Evolutionary conservation across 2,888 invertebrate genomes (phyloP).

Genomic region (Agriopis aurantiaria): DNA sequence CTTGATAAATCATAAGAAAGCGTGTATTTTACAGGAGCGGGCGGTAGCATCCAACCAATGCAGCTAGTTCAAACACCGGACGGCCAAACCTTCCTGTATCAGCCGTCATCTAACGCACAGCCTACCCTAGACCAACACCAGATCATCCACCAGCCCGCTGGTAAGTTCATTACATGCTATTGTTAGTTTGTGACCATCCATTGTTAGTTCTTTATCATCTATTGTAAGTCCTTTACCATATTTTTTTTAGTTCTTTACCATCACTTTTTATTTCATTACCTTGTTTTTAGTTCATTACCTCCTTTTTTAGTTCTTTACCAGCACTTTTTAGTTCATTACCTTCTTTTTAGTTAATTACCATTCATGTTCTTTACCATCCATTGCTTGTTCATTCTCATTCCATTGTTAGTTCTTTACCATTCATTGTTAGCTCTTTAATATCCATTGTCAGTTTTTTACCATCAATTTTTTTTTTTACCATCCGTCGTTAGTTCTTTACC

Average conservation of each 20-base stretch:
- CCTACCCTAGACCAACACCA: conserved; percentile 78
- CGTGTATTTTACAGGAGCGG: conserved; percentile 67
- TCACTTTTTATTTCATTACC: neutral
- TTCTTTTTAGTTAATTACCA: too few species aligned
- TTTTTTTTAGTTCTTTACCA: neutral
- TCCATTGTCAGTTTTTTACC: neutral
- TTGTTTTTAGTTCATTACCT: neutral
- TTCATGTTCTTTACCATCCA: neutral
- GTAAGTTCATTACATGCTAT: conserved; percentile 55
- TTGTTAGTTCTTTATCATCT: neutral
- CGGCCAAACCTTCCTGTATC: conserved; percentile 97
- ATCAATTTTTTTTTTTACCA: neutral
- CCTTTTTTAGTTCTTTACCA: neutral
- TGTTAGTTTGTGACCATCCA: too few species aligned
- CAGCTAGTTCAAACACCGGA: conserved; percentile 96
- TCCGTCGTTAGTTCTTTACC: neutral
- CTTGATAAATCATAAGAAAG: too few species aligned
- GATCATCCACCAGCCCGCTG: conserved; percentile 80
- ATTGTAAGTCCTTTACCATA: neutral
- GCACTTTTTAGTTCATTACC: too few species aligned
- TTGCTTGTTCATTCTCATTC: too few species aligned
- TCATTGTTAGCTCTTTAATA: neutral
- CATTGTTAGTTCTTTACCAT: too few species aligned
- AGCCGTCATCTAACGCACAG: conserved; percentile 86
- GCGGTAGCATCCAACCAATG: conserved; percentile 92